A percentile compares a stretch with the other conserved stretches of the same genome.
phyloP scores from a whole-genome alignment of 2,113 vertebrate species.

The Callithrix jacchus region DNA sequence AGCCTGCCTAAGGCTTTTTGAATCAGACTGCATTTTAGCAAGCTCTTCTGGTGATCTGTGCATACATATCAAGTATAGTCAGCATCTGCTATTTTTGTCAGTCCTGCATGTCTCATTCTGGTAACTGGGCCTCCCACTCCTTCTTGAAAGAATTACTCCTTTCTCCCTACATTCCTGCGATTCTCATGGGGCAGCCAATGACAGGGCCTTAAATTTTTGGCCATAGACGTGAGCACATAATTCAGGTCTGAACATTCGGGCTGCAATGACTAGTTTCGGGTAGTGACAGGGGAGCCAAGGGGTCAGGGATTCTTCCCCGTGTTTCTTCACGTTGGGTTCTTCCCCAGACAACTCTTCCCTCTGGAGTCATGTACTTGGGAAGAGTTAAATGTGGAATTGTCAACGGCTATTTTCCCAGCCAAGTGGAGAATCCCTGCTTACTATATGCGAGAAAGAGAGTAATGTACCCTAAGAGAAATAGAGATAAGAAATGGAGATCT shows the following conservation, averaged over 20 bases:
- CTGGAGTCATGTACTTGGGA: background rate
- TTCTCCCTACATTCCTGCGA: background rate
- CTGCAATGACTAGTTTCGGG: background rate
- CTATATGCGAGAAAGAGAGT: background rate
- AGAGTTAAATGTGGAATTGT: background rate
- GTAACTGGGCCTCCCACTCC: background rate
- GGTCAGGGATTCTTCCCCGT: background rate
- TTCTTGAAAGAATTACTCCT: background rate
- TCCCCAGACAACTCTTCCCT: background rate
- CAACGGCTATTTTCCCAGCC: background rate
- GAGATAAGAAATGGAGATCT: background rate
- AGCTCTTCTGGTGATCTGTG: background rate
- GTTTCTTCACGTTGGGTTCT: background rate
- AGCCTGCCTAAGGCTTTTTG: background rate
- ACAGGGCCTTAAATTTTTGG: background rate
- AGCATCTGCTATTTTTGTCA: background rate
- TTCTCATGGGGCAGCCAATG: background rate
- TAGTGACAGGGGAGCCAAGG: background rate
- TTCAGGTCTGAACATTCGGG: background rate
- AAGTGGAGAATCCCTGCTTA: background rate
- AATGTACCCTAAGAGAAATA: background rate
- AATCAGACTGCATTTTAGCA: background rate
- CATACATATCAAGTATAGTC: background rate
- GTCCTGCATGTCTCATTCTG: background rate
- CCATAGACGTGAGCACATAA: background rate